Conservation (phyloP, 2,888 invertebrate genomes). For the Polymixis lichenea region DNA sequence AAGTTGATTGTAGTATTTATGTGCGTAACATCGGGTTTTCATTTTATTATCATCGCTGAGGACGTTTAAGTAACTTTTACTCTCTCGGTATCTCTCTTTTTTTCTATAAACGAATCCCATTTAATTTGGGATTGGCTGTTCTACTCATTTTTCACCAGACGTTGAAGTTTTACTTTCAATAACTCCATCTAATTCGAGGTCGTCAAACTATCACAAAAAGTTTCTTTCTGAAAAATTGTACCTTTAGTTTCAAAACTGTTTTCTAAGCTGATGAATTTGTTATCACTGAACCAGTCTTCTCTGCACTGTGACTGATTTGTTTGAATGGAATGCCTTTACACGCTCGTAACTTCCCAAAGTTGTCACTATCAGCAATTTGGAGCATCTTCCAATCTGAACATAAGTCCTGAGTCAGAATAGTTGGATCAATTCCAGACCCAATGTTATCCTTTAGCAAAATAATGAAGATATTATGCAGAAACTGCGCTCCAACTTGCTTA, state of each 20-base stretch:
- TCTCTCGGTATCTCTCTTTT: neutral
- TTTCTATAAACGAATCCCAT: neutral
- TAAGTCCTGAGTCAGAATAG: neutral
- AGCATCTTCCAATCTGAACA: neutral
- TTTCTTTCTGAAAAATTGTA: neutral
- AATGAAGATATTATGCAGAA: slow-evolving; percentile 25
- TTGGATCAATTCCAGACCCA: neutral
- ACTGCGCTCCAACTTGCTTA: slow-evolving; percentile 24
- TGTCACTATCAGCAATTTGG: neutral
- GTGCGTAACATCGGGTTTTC: slow-evolving; percentile 35
- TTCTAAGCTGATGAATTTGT: neutral
- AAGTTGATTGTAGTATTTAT: slow-evolving; percentile 51
- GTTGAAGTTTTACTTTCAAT: neutral
- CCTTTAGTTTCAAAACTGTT: neutral
- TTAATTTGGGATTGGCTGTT: neutral
- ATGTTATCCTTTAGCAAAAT: slow-evolving; percentile 16
- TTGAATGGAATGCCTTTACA: neutral
- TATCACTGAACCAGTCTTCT: neutral
- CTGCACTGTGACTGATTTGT: neutral
- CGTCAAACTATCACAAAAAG: neutral
- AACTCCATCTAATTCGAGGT: neutral
- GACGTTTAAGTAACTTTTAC: neutral
- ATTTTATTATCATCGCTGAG: slow-evolving; percentile 14
- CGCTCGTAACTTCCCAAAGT: neutral
- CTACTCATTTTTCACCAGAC: neutral